Conservation (phyloP, 2,113 vertebrate genomes). For the Phyllopteryx taeniolatus region DNA sequence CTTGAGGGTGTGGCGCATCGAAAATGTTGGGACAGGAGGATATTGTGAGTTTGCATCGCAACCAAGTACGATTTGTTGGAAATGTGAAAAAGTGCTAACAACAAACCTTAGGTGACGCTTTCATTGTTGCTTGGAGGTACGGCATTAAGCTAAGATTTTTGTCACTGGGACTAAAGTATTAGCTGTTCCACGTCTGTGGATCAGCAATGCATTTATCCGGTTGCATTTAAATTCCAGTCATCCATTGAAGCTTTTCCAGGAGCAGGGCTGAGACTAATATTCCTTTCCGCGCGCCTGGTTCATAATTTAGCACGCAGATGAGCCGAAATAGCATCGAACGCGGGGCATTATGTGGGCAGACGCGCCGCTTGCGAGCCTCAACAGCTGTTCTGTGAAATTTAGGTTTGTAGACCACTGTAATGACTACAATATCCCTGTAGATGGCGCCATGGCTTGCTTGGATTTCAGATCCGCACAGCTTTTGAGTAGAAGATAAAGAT, state of each 20-base stretch:
- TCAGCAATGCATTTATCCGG: neutral
- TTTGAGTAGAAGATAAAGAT: no score
- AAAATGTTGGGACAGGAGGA: no score
- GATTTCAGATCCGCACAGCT: no score
- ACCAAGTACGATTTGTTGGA: no score
- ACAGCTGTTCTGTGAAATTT: constrained; percentile 5
- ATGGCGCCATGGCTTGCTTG: no score
- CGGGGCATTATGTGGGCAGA: constrained; percentile 52
- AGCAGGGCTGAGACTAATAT: neutral
- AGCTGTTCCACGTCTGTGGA: neutral
- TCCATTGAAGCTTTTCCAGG: neutral
- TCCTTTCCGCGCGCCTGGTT: constrained; percentile 47
- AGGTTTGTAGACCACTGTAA: no score
- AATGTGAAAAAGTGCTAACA: neutral
- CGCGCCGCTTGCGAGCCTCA: constrained; percentile 42
- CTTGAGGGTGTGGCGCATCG: no score
- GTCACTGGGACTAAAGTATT: neutral
- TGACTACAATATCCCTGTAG: no score
- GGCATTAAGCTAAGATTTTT: no score
- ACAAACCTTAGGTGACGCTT: neutral
- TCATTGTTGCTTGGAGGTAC: neutral
- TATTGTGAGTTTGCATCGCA: no score
- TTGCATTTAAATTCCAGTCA: neutral
- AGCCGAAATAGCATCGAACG: constrained; percentile 65
- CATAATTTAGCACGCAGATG: constrained; percentile 56